Evolutionary conservation across 2,113 vertebrate species (phyloP).

Genomic region (Heliornis fulica): DNA sequence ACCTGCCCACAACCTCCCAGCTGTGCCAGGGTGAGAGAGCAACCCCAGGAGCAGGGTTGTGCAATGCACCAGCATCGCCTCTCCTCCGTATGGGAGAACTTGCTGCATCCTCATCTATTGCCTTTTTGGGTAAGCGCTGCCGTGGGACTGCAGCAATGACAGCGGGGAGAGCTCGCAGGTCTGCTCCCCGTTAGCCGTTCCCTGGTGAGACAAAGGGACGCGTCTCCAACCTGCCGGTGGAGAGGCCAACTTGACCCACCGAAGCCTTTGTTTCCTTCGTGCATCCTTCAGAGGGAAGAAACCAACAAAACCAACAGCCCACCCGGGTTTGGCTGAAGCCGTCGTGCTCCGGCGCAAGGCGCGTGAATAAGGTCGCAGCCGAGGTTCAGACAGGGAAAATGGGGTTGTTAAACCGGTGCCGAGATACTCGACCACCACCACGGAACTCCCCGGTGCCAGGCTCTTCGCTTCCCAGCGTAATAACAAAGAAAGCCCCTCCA

Average conservation of each 20-base stretch:
- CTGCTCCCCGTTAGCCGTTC: neutral
- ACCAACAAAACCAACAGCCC: too few relatives aligned
- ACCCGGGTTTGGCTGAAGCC: too few relatives aligned
- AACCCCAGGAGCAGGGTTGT: constrained; percentile 19
- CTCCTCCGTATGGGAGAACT: constrained; percentile 26
- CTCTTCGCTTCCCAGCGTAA: neutral
- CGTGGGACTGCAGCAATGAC: constrained; percentile 61
- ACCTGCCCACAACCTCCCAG: neutral
- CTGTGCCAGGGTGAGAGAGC: neutral
- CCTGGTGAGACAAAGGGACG: neutral
- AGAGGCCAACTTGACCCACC: neutral
- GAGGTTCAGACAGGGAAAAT: neutral
- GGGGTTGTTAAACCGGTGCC: neutral
- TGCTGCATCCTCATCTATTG: constrained; percentile 47
- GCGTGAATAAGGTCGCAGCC: neutral
- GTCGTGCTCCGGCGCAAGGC: too few relatives aligned
- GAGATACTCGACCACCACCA: neutral
- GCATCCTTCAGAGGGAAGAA: neutral
- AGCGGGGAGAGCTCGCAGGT: neutral
- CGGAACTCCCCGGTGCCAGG: neutral
- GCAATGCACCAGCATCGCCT: constrained; percentile 71
- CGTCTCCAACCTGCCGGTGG: neutral
- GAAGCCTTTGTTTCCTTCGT: constrained; percentile 33
- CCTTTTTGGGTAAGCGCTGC: constrained; percentile 55
- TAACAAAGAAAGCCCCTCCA: constrained; percentile 9